phyloP scores from a whole-genome alignment of 2,888 invertebrate genomes.

The Erebia epiphron region DNA sequence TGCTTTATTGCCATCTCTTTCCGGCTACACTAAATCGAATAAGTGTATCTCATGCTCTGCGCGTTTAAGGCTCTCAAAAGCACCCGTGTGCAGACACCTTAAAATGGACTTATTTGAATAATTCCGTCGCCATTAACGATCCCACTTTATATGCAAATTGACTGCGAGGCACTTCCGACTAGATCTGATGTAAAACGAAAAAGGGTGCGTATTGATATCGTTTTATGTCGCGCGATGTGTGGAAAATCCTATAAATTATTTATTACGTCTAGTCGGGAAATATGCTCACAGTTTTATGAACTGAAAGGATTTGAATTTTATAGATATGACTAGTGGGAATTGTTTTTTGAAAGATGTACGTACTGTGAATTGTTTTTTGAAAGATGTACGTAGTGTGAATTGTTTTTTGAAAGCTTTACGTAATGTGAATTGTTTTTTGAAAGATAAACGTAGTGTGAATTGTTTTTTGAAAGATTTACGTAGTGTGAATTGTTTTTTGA shows the following conservation, averaged over 20 bases:
- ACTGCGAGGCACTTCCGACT: constrained; percentile 22
- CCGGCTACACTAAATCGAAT: too few species aligned
- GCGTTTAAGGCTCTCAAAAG: background rate
- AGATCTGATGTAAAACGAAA: constrained; percentile 23
- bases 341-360: background rate
- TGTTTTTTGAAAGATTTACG: background rate
- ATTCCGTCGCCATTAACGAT: constrained; percentile 15
- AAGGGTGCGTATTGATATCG: constrained; percentile 8
- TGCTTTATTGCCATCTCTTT: too few species aligned
- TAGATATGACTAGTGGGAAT: background rate
- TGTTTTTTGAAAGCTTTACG: background rate
- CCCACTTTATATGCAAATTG: constrained; percentile 37
- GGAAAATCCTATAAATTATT: constrained; percentile 24
- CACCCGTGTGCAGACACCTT: background rate
- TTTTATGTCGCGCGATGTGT: constrained; percentile 16
- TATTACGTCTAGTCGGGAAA: constrained; percentile 7
- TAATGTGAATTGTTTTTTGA: background rate
- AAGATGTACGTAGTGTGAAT: background rate
- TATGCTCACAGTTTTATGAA: constrained; percentile 12
- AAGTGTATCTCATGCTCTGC: too few species aligned
- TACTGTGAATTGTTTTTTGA: background rate
- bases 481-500: background rate
- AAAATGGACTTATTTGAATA: constrained; percentile 17
- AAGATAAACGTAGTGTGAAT: background rate
- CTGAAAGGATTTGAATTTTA: background rate